Evolutionary conservation across 1,140 invertebrate genomes (phyloP), one percentile per base, ranked within the genome.

Genomic region (Oryctes rhinoceros): DNA sequence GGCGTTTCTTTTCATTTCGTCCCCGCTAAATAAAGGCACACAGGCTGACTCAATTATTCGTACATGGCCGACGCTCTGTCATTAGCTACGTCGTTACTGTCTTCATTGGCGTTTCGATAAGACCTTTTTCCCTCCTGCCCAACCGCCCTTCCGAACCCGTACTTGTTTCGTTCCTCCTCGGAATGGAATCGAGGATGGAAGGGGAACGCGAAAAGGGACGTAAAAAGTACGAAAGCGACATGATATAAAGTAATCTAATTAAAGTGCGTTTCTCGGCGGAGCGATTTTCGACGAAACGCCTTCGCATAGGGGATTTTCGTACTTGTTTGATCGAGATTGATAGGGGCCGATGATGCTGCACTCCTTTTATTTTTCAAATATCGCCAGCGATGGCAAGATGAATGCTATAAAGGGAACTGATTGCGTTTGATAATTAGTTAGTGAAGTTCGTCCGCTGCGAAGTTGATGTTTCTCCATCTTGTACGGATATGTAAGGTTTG

Each of bases 31-130:
- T 71, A 71, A 20, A 71, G 13, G 62, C 62, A 67, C 62, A 24
- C 65, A 35, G 39, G 39, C 39, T 0, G 39, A 71, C 65, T 71
- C 65, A 71, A 71, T 71, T 71, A 71, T 71, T 71, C 65, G 65
- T 71, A 20, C 65, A 62, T 20, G 18, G 65, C 20, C 20, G 65
- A 71, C 7, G 24, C 65, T 71, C 24, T 24, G 65, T 71, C 65
- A 71, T 71, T 71, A 71, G 65, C 10, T 13, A 24, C 65, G 18
- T 10, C 65, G 65, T 71, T 24, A 13, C 65, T 71, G 65, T 71
- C 65, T 35, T 71, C 65, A 71, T 71, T 24, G 65, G 65, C 20
- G 24, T 71, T 71, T 71, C 20, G 65, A 71, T 71, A 71, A 71
- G 65, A 37, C 65, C 11, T 30, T 30, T 30, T 30, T 30, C 24